Conservation (phyloP, 2,113 vertebrate genomes). For the Centropus bengalensis region DNA sequence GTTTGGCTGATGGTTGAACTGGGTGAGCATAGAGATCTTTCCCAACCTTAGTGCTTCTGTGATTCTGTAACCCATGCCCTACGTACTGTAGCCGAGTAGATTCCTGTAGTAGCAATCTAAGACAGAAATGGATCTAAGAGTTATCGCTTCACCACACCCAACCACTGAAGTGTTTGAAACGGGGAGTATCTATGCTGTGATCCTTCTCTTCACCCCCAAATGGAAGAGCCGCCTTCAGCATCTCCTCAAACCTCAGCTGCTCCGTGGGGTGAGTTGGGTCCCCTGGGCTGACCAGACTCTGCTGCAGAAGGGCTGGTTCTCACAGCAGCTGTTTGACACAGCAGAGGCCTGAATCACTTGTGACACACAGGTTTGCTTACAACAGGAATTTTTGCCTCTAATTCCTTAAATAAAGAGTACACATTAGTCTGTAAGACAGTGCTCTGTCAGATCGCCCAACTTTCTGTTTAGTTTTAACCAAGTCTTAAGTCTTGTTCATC, state of each 20-base stretch:
- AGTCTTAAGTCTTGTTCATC: neutral
- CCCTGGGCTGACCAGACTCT: accelerated
- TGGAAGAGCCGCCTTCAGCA: neutral
- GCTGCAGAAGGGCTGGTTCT: neutral
- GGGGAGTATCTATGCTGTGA: neutral
- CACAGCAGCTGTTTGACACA: neutral
- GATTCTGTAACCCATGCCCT: neutral
- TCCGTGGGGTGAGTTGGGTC: neutral
- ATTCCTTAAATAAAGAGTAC: neutral
- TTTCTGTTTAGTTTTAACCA: neutral
- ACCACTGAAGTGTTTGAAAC: accelerated
- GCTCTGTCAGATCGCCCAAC: neutral
- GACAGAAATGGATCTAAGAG: neutral
- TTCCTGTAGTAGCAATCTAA: neutral
- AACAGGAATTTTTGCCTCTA: neutral
- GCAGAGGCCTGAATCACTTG: neutral
- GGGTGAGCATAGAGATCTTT: too few relatives aligned
- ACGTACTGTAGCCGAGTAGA: accelerated
- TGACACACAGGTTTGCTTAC: neutral
- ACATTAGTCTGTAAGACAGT: neutral
- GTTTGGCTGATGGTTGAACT: too few relatives aligned
- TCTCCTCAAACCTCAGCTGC: neutral
- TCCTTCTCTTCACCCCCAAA: neutral
- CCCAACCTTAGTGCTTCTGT: too few relatives aligned
- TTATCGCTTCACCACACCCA: neutral